Conservation (phyloP, 2,888 invertebrate species). For the Ferrisia virgata region DNA sequence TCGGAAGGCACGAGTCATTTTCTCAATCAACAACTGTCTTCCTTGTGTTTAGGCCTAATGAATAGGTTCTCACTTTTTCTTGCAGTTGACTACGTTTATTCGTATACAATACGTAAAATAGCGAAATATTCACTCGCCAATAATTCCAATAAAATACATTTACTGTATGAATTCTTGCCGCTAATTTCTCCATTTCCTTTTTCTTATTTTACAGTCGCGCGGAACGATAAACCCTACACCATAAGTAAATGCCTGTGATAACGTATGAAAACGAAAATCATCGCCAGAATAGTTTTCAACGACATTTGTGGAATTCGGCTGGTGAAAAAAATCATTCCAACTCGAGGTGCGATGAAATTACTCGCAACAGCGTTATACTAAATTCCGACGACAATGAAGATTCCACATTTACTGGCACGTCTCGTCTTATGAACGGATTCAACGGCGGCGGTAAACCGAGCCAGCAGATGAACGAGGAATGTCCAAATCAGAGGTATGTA, state of each 20-base stretch:
- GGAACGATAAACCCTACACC: neutral
- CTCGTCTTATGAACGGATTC: slow-evolving; percentile 10
- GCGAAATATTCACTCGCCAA: no score
- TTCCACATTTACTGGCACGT: neutral
- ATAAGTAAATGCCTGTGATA: slow-evolving; percentile 43
- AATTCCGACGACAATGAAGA: slow-evolving; percentile 16
- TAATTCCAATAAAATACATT: no score
- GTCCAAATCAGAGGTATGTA: slow-evolving; percentile 21
- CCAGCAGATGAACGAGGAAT: slow-evolving; percentile 28
- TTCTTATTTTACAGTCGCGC: neutral
- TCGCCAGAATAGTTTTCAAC: slow-evolving; percentile 18
- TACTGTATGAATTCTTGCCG: no score
- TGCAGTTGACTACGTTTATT: no score
- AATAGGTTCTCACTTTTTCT: no score
- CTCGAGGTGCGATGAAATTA: slow-evolving; percentile 5
- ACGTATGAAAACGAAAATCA: slow-evolving; percentile 35
- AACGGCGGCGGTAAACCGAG: neutral
- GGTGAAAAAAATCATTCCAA: neutral
- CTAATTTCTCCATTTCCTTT: no score
- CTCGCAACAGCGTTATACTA: no score
- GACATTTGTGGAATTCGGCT: slow-evolving; percentile 36
- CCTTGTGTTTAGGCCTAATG: no score
- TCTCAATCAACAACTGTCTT: no score
- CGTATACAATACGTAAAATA: no score
- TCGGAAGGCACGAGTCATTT: no score